Evolutionary conservation across 2,113 vertebrate species (phyloP).

Genomic region (Psettodes erumei): DNA sequence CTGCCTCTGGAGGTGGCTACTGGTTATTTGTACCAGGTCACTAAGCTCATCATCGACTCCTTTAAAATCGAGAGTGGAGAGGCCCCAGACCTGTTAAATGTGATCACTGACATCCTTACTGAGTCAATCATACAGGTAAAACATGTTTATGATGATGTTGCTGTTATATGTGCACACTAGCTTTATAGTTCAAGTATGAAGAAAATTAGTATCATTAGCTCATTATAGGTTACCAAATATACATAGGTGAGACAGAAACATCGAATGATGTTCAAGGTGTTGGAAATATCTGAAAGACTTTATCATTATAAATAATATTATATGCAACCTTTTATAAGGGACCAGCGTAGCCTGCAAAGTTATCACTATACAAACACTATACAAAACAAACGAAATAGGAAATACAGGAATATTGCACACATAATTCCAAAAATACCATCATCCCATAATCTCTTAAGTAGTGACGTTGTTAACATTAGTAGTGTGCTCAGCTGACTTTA

Average conservation of each 20-base stretch:
- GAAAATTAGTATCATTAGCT: neutral
- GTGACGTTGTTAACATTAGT: too few species aligned
- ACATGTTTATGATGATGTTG: neutral
- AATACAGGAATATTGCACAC: too few species aligned
- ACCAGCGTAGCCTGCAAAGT: neutral
- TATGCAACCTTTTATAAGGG: neutral
- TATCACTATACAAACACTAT: neutral
- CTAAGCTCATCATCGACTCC: constrained; percentile 84
- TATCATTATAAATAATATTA: neutral
- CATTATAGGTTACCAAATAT: neutral
- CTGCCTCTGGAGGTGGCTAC: constrained; percentile 89
- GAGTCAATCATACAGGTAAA: constrained; percentile 91
- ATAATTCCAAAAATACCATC: neutral
- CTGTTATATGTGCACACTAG: neutral
- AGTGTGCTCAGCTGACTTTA: neutral
- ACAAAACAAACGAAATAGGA: neutral
- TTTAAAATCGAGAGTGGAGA: constrained; percentile 91
- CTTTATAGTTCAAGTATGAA: neutral
- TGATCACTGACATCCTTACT: constrained; percentile 93
- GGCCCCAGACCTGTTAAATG: constrained; percentile 91
- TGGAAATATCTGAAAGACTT: too few species aligned
- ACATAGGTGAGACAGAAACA: neutral
- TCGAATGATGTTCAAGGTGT: neutral
- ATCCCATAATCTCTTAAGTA: too few species aligned
- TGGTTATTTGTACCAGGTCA: constrained; percentile 88